Evolutionary conservation across 2,113 vertebrate genomes (phyloP).

Genomic region (Lutjanus erythropterus): DNA sequence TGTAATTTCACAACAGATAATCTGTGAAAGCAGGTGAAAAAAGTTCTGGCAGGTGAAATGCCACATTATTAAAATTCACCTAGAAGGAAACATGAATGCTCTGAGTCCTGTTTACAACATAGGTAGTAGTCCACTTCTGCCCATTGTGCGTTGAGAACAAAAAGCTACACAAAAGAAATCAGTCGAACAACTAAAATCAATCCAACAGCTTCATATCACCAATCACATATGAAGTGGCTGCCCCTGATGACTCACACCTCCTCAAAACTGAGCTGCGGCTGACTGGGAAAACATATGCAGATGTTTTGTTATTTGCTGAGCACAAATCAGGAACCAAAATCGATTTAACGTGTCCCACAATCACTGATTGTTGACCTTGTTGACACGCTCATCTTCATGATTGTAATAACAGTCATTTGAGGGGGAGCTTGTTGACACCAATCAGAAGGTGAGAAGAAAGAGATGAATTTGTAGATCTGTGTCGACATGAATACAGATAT

Average conservation of each 20-base stretch:
- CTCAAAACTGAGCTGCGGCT: neutral
- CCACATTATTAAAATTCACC: too few relatives aligned
- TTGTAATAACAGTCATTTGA: conserved; percentile 31
- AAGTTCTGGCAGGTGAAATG: too few relatives aligned
- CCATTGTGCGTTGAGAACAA: conserved; percentile 15
- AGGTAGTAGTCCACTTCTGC: too few relatives aligned
- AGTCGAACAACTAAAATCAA: conserved; percentile 23
- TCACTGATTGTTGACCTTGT: conserved; percentile 1
- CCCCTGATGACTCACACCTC: conserved; percentile 11
- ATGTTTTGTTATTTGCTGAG: neutral
- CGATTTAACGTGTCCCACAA: neutral
- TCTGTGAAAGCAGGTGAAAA: too few relatives aligned
- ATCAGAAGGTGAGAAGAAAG: neutral
- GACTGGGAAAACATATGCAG: neutral
- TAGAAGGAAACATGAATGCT: too few relatives aligned
- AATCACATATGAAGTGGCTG: neutral
- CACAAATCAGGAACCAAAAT: conserved; percentile 23
- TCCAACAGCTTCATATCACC: conserved; percentile 9
- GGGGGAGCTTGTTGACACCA: conserved; percentile 4
- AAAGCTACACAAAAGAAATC: conserved; percentile 26
- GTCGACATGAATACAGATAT: conserved; percentile 7
- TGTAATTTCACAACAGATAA: too few relatives aligned
- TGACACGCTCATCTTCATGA: neutral
- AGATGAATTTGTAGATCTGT: neutral
- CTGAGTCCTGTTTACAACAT: too few relatives aligned